Evolutionary conservation across 2,797 vertebrate species (phyloP).

Genomic region (Picus viridis): DNA sequence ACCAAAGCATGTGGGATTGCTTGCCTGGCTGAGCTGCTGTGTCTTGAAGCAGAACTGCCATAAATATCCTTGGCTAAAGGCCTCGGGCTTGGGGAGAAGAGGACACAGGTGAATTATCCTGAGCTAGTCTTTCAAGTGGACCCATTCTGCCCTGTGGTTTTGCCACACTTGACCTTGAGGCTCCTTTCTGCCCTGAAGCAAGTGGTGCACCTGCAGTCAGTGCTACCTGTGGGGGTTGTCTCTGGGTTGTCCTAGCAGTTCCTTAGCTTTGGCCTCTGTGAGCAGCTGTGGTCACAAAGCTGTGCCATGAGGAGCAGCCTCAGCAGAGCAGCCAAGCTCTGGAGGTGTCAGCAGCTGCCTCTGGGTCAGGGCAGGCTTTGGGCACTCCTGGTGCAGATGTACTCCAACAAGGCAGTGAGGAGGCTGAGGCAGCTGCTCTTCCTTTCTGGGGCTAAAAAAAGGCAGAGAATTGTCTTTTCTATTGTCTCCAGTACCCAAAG

Average conservation of each 20-base stretch:
- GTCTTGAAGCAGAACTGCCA: background rate
- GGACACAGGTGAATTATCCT: background rate
- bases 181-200: background rate
- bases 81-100: background rate
- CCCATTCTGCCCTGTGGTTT: background rate
- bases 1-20: background rate
- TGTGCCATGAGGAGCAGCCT: background rate
- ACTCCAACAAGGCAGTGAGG: background rate
- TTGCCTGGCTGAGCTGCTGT: background rate
- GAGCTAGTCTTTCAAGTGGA: background rate
- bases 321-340: background rate
- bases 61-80: background rate
- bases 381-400: too few relatives aligned
- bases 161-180: background rate
- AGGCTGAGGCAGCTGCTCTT: background rate
- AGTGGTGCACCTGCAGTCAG: background rate
- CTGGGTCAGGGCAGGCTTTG: background rate
- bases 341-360: background rate
- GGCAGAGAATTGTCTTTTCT: background rate
- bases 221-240: rapidly evolving
- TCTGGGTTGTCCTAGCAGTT: background rate
- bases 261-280: background rate
- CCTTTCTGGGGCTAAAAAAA: background rate
- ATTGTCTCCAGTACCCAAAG: background rate
- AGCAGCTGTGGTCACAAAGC: background rate